These are phyloP conservation scores for Percopsis omiscomaycus DNA, from an alignment of 2,797 vertebrate species.

Conservation along the genomic window DNA sequence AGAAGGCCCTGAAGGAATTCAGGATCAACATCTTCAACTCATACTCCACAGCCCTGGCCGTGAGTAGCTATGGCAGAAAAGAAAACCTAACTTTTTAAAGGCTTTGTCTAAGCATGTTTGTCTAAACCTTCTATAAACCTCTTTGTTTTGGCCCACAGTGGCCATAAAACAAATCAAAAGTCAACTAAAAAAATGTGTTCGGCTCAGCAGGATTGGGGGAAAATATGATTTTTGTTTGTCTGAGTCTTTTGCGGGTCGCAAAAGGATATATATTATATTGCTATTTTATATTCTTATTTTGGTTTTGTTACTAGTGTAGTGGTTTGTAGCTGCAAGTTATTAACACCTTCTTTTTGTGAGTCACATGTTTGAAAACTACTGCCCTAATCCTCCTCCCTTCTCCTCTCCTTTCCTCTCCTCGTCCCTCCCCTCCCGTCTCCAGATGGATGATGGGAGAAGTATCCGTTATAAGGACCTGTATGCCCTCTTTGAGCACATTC, in stretches of 20 bases:
- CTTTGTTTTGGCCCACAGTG: too few species aligned
- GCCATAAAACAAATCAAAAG: neutral
- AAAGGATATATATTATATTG: too few species aligned
- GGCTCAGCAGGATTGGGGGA: too few species aligned
- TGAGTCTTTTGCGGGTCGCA: too few species aligned
- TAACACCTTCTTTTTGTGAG: neutral
- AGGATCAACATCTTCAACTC: slow-evolving; percentile 97
- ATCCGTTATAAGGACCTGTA: slow-evolving; percentile 95
- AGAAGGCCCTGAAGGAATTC: slow-evolving; percentile 95
- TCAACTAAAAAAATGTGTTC: too few species aligned
- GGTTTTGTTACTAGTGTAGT: neutral
- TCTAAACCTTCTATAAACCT: neutral
- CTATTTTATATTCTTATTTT: neutral
- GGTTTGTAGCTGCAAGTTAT: too few species aligned
- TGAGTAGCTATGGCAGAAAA: slow-evolving; percentile 67
- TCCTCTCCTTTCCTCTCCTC: too few species aligned
- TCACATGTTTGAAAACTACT: neutral
- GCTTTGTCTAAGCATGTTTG: neutral
- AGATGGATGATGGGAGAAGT: slow-evolving; percentile 94
- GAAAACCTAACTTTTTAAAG: too few species aligned
- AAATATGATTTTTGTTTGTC: too few species aligned
- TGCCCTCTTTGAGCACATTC: slow-evolving; percentile 93
- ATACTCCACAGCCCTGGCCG: slow-evolving; percentile 91
- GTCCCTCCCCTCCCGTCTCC: neutral
- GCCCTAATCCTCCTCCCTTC: neutral